A percentile compares a stretch with the other conserved stretches of the same genome.
These are phyloP conservation scores for Anoplopoma fimbria DNA, from an alignment of 2,113 vertebrate species.

Conservation along the genomic window DNA sequence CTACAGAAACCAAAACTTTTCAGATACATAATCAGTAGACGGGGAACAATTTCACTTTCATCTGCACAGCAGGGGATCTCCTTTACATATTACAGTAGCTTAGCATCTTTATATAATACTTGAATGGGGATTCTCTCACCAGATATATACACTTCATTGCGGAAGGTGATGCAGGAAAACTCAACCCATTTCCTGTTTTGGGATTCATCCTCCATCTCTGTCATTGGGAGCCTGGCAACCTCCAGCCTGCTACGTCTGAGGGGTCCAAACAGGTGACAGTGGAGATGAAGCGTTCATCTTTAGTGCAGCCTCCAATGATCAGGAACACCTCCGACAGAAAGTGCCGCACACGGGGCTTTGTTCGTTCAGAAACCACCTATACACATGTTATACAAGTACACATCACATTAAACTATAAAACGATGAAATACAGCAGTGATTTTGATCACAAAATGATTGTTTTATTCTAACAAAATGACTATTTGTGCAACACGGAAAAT, in stretches of 20 bases:
- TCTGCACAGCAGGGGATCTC: not conserved
- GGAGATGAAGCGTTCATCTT: constrained; percentile 95
- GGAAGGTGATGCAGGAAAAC: constrained; percentile 94
- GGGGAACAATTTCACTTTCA: not conserved
- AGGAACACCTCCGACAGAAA: constrained; percentile 97
- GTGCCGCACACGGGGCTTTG: constrained; percentile 93
- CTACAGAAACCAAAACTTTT: not conserved
- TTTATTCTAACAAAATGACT: not conserved
- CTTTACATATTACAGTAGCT: not conserved
- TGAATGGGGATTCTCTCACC: constrained; percentile 79
- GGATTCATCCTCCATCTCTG: constrained; percentile 89
- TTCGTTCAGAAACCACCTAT: constrained; percentile 95
- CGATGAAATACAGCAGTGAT: not conserved
- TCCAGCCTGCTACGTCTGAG: constrained; percentile 96
- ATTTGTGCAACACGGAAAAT: not conserved
- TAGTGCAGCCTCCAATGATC: constrained; percentile 97
- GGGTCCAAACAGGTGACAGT: constrained; percentile 96
- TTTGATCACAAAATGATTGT: not conserved
- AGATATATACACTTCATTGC: constrained; percentile 98
- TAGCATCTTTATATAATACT: not conserved
- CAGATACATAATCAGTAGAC: not conserved
- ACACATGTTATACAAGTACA: constrained; percentile 14
- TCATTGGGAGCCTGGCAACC: constrained; percentile 92
- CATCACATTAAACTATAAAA: not conserved
- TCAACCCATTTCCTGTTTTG: constrained; percentile 98